Percentiles rank a stretch among this genome's conserved stretches.
These are phyloP conservation scores for Panzeria rudis DNA, from an alignment of 2,888 invertebrate species.

Conservation along the genomic window DNA sequence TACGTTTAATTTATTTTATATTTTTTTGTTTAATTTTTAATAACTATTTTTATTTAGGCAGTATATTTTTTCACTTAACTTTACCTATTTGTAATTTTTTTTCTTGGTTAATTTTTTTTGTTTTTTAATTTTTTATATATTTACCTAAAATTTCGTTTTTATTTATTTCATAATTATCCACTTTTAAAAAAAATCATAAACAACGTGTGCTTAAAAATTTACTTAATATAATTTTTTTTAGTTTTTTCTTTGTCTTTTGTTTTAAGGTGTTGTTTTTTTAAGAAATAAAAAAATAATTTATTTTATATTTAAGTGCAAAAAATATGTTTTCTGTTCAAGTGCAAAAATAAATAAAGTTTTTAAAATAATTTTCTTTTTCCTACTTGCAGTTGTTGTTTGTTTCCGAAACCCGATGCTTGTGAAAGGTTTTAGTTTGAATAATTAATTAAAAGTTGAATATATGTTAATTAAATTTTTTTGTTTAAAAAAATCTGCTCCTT, in stretches of 20 bases:
- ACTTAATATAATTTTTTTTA: slow-evolving; percentile 51
- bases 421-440: slow-evolving; percentile 14
- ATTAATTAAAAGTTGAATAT: slow-evolving; percentile 44
- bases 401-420: slow-evolving; percentile 44
- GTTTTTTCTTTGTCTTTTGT: slow-evolving; percentile 43
- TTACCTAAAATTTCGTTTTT: slow-evolving; percentile 67
- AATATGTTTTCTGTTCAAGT: slow-evolving; percentile 65
- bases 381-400: slow-evolving; percentile 11
- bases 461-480: slow-evolving; percentile 20
- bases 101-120: slow-evolving; percentile 61
- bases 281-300: slow-evolving; percentile 61
- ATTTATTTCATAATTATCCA: background rate
- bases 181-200: slow-evolving; percentile 68
- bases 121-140: slow-evolving; percentile 26
- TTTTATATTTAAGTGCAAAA: slow-evolving; percentile 67
- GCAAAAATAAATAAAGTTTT: slow-evolving; percentile 69
- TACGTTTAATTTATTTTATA: slow-evolving; percentile 38
- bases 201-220: slow-evolving; percentile 67
- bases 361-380: slow-evolving; percentile 38
- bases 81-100: slow-evolving; percentile 63
- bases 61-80: slow-evolving; percentile 79
- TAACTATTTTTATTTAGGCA: slow-evolving; percentile 76
- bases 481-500: slow-evolving; percentile 18
- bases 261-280: slow-evolving; percentile 56
- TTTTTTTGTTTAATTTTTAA: slow-evolving; percentile 41